phyloP scores from a whole-genome alignment of 53 echinoderm and acorn worm species.

The Luidia sarsii region DNA sequence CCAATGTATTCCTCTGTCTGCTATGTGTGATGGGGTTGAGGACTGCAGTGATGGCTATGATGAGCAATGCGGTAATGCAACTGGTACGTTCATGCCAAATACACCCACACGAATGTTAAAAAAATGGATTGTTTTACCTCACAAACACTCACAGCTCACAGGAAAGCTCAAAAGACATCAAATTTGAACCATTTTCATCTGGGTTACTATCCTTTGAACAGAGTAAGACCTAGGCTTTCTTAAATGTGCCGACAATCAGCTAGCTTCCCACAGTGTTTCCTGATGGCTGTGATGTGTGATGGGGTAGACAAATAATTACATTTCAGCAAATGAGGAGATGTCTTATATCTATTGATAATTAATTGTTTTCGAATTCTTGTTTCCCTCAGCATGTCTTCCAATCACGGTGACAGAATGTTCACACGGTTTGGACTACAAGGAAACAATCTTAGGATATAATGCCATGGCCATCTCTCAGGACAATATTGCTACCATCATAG shows the following conservation, averaged over 20 bases:
- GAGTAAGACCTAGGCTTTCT: no score
- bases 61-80: conserved; percentile 3
- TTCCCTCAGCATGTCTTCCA: neutral
- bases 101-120: no score
- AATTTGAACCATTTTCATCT: no score
- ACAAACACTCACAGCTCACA: no score
- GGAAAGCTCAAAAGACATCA: no score
- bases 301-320: no score
- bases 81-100: neutral
- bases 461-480: neutral
- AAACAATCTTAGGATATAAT: neutral
- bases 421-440: conserved; percentile 12
- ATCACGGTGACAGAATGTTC: conserved; percentile 13
- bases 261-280: no score
- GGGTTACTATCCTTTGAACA: no score
- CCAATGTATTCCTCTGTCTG: neutral
- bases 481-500: neutral
- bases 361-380: neutral
- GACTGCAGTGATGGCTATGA: conserved; percentile 17
- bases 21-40: neutral
- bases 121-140: no score
- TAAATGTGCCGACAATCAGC: no score
- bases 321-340: no score
- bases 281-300: no score
- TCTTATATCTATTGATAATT: neutral